Evolutionary conservation across 2,888 invertebrate genomes (phyloP), one percentile per base, ranked within the genome.

Genomic region (Sclerodermus sp.): DNA sequence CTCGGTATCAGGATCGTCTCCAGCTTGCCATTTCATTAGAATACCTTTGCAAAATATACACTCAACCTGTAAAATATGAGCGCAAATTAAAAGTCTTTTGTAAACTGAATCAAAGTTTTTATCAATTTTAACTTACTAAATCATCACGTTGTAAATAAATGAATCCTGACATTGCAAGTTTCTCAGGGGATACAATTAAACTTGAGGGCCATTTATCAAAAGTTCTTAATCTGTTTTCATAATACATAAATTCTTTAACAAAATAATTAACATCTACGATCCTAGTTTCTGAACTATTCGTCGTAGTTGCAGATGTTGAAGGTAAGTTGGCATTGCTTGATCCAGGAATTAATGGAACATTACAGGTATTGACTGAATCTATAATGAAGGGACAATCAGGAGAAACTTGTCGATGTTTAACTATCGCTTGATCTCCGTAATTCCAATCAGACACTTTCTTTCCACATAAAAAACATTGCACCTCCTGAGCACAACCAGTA

Each of bases 1-100:
- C 60, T 90, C 87, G 60, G 80, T 79, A 54, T 86, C 81, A 0
- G 91, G 90, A 63, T 85, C 80, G 74, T 83, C 89, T 63, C 86
- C 87, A n/a, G 80, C 78, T 68, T 85, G 84, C 84, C 89, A 90
- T 31, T 82, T 79, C 45, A 47, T 74, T 8, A 85, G 80, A 34
- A 89, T 80, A 1, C 89, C 89, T 37, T 86, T 84, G 66, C 94
- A 94, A 82, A 88, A 93, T 1, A 88, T 90, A 77, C 94, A 94
- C 55, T 88, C 85, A 0, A 93, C 88, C 71, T 85, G 45, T 17
- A 45, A 53, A 43, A 42, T 15, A 46, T 43, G 8, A 23, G 4
- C 3, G 23, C 8, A 8, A 23, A 8, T 23, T 23, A 3, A 23
- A 23, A 8, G 8, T 8, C 23, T 8, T n/a, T 51, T 43, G 18